Evolutionary conservation across 1,140 invertebrate species (phyloP).

Genomic region (Drosophila nigromelanica): DNA sequence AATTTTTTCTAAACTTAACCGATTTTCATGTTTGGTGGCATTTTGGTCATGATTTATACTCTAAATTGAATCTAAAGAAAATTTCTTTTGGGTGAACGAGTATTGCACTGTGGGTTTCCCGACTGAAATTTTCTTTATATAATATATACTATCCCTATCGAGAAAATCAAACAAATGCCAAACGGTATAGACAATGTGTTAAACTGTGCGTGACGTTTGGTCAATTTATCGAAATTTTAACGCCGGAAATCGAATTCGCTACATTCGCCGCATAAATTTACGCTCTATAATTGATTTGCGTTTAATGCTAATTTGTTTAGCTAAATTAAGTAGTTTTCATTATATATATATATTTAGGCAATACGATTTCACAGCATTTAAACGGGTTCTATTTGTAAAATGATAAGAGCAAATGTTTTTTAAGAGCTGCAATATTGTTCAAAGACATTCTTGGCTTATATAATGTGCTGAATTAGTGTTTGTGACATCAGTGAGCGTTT

Average conservation of each 20-base stretch:
- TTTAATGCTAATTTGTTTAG: slow-evolving; percentile 61
- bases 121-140: neutral
- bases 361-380: slow-evolving; percentile 31
- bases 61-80: too few relatives aligned
- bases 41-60: too few relatives aligned
- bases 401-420: slow-evolving; percentile 5
- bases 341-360: slow-evolving; percentile 1
- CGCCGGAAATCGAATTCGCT: slow-evolving; percentile 70
- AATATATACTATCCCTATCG: neutral
- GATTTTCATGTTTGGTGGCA: too few relatives aligned
- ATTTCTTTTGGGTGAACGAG: too few relatives aligned
- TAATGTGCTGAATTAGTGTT: slow-evolving; percentile 6
- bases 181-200: slow-evolving; percentile 26
- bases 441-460: slow-evolving; percentile 2
- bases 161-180: slow-evolving; percentile 17
- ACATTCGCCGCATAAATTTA: slow-evolving; percentile 53
- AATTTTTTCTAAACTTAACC: too few relatives aligned
- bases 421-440: neutral
- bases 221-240: slow-evolving; percentile 46
- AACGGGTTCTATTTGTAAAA: slow-evolving; percentile 52
- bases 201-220: slow-evolving; percentile 53
- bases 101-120: too few relatives aligned
- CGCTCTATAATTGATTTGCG: slow-evolving; percentile 39
- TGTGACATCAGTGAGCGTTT: slow-evolving; percentile 30
- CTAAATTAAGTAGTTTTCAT: slow-evolving; percentile 31